phyloP scores from a whole-genome alignment of 2,888 invertebrate genomes.

The Empis livida region DNA sequence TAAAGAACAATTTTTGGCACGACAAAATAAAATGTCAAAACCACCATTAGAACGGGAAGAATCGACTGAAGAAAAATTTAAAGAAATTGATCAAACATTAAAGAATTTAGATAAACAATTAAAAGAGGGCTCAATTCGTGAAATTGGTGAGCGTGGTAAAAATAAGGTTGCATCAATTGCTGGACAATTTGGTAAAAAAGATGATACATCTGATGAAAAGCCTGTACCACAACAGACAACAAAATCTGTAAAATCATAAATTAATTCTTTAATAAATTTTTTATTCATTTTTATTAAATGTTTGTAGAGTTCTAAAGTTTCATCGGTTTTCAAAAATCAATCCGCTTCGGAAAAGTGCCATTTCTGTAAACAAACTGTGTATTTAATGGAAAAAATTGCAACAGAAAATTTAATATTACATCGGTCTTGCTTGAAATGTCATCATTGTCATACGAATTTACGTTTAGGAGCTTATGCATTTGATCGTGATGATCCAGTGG shows the following conservation, averaged over 20 bases:
- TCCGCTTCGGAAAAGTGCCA: slow-evolving; percentile 64
- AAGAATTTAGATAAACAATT: slow-evolving; percentile 58
- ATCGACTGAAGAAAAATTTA: slow-evolving; percentile 46
- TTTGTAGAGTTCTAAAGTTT: slow-evolving; percentile 43
- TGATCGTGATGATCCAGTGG: slow-evolving; percentile 53
- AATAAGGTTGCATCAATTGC: slow-evolving; percentile 80
- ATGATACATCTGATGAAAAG: slow-evolving; percentile 33
- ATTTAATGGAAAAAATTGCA: slow-evolving; percentile 81
- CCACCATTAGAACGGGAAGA: slow-evolving; percentile 47
- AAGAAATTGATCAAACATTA: slow-evolving; percentile 58
- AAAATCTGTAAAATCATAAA: slow-evolving; percentile 30
- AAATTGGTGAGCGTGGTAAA: slow-evolving; percentile 46
- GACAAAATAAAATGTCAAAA: slow-evolving; percentile 56
- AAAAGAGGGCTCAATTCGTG: slow-evolving; percentile 62
- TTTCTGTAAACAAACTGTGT: slow-evolving; percentile 85
- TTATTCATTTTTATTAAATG: not conserved
- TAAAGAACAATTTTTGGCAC: slow-evolving; percentile 57
- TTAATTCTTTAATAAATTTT: not conserved
- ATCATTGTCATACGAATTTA: slow-evolving; percentile 76
- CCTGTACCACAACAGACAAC: slow-evolving; percentile 22
- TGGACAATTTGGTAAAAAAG: slow-evolving; percentile 50
- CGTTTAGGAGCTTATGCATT: slow-evolving; percentile 63
- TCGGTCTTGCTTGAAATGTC: slow-evolving; percentile 86
- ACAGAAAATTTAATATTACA: slow-evolving; percentile 87
- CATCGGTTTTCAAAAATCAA: slow-evolving; percentile 47